Evolutionary conservation across 2,797 vertebrate genomes (phyloP).

Genomic region (Crenichthys baileyi): DNA sequence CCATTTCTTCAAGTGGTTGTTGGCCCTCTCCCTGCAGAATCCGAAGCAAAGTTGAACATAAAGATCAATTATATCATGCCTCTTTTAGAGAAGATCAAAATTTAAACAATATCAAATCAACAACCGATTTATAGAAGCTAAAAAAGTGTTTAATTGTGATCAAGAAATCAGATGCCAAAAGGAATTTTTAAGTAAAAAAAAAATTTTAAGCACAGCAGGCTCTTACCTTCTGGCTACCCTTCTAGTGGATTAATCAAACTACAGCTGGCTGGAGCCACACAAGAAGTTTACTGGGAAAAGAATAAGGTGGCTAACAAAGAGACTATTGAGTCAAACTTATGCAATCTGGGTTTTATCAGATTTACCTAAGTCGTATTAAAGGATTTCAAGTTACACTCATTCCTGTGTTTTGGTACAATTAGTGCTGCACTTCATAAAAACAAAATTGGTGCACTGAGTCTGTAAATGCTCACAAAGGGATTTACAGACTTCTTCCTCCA

Average conservation of each 20-base stretch:
- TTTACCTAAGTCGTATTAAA: slow-evolving; percentile 79
- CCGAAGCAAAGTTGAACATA: slow-evolving; percentile 32
- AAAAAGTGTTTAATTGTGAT: slow-evolving; percentile 9
- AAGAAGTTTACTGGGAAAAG: slow-evolving; percentile 63
- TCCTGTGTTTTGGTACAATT: slow-evolving; percentile 19
- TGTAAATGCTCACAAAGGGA: background rate
- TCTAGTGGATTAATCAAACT: slow-evolving; percentile 69
- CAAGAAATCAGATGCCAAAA: slow-evolving; percentile 12
- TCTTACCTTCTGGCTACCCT: slow-evolving; percentile 73
- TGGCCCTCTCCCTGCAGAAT: slow-evolving; percentile 26
- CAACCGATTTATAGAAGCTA: background rate
- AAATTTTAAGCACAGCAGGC: slow-evolving; percentile 36
- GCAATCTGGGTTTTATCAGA: slow-evolving; percentile 74
- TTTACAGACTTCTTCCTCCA: background rate
- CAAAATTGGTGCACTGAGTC: background rate
- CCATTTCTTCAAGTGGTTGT: slow-evolving; percentile 60
- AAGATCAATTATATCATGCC: slow-evolving; percentile 4
- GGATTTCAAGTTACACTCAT: slow-evolving; percentile 35
- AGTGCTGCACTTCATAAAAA: slow-evolving; percentile 27
- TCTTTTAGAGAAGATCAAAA: slow-evolving; percentile 3
- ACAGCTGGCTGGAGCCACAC: slow-evolving; percentile 51
- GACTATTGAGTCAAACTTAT: slow-evolving; percentile 71
- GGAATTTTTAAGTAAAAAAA: slow-evolving; percentile 6
- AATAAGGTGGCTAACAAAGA: slow-evolving; percentile 74
- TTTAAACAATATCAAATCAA: background rate